A percentile compares a stretch with the other conserved stretches of the same genome.
These are phyloP conservation scores for Strix uralensis DNA, from an alignment of 2,113 vertebrate species.

Conservation along the genomic window DNA sequence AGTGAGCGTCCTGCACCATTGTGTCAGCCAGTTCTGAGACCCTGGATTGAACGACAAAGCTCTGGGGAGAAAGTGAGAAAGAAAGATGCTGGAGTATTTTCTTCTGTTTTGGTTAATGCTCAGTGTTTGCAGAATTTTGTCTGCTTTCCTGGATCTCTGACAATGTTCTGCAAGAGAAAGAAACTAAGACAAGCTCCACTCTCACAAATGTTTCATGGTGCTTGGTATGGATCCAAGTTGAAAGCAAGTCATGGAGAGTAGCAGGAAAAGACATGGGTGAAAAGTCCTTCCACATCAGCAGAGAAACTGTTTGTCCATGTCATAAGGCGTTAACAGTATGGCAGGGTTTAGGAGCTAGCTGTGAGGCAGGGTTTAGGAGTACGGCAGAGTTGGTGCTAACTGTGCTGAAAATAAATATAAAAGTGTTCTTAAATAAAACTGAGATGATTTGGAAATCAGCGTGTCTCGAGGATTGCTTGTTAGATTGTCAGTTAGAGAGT, in stretches of 20 bases:
- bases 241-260: neutral
- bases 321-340: neutral
- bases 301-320: neutral
- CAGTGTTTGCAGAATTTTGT: constrained; percentile 21
- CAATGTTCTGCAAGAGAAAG: constrained; percentile 21
- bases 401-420: neutral
- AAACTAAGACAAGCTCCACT: neutral
- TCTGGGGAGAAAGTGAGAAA: neutral
- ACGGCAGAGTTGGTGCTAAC: neutral
- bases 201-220: neutral
- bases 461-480: neutral
- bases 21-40: constrained; percentile 9
- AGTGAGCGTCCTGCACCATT: neutral
- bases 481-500: neutral
- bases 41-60: neutral
- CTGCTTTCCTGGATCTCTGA: constrained; percentile 20
- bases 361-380: neutral
- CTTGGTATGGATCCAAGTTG: constrained; percentile 10
- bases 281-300: neutral
- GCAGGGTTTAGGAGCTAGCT: neutral
- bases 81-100: constrained; percentile 2
- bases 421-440: neutral
- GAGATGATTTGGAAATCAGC: neutral
- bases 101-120: constrained; percentile 30
- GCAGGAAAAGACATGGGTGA: neutral